Base-by-base conservation (phyloP, 1,140 invertebrate species). In the Agrilus planipennis region DNA sequence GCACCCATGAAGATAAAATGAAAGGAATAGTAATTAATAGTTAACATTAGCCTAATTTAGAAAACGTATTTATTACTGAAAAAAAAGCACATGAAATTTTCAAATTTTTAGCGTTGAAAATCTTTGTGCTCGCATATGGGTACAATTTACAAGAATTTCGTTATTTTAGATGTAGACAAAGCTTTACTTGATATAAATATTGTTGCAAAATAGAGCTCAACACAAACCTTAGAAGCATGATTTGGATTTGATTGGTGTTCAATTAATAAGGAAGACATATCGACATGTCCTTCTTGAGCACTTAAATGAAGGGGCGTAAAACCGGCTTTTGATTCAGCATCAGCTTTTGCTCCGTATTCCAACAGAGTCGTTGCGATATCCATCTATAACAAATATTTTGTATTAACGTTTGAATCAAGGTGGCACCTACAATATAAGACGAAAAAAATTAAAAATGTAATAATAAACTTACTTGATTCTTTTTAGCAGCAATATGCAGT, bases 401-500 rank as follows among this genome's bases (percentile, higher is more conserved):
- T 16, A 17, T 18, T 9, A 14, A 16, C 14, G 6, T n/a, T 10
- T 32, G 6, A 9, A 6, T 16, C 6, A 32, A 32, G 14, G 14
- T 14, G 14, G 6, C 6, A 14, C n/a, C 6, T n/a, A 6, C 6
- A 25, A 25, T 25, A 23, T 22, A 37, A 22, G 25, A 37, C 4
- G 7, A 4, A 7, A 23, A 29, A 14, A 22, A 28, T 12, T 16
- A 40, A 23, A 19, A 28, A 28, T 43, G 20, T n/a, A n/a, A n/a
- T 31, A 31, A 31, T 31, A 31, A 28, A 21, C 69, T 68, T 70
- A 84, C 79, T 69, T 96, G 90, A 73, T 98, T 97, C 67, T 98
- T 96, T 54, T 92, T 88, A 39, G 93, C 92, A 30, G 95, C 91
- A 64, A 99, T 97, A 68, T 99, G 95, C 15, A 99, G 71, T 14